phyloP scores from a whole-genome alignment of 2,888 invertebrate genomes.

The Athalia rosae region DNA sequence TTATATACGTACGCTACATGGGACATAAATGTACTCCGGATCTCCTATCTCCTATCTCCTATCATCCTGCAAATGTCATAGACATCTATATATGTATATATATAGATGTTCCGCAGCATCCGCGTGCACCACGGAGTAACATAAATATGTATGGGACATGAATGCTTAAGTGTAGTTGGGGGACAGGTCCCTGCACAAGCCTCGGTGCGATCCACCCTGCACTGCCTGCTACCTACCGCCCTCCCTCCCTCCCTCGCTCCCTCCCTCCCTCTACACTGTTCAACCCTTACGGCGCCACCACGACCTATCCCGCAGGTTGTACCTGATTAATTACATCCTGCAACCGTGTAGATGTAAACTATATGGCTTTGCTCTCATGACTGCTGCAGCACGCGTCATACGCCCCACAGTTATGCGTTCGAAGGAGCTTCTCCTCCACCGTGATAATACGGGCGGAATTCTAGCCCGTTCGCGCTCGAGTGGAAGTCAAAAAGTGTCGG shows the following conservation, averaged over 20 bases:
- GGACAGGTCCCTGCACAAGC: slow-evolving; percentile 29
- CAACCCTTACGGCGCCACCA: too few relatives aligned
- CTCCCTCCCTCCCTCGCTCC: too few relatives aligned
- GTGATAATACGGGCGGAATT: too few relatives aligned
- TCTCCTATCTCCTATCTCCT: too few relatives aligned
- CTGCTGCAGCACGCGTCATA: neutral
- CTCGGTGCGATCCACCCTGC: slow-evolving; percentile 34
- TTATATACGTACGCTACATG: neutral
- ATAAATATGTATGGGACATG: slow-evolving; percentile 71
- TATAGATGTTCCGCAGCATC: neutral
- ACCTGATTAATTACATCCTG: slow-evolving; percentile 43
- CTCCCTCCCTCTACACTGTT: neutral
- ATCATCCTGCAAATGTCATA: too few relatives aligned
- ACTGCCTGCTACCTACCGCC: slow-evolving; percentile 19
- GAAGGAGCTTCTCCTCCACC: neutral
- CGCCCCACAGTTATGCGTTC: neutral
- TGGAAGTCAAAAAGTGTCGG: too few relatives aligned
- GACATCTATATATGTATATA: too few relatives aligned
- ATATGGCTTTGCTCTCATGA: too few relatives aligned
- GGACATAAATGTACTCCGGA: neutral
- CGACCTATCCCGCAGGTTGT: slow-evolving; percentile 9
- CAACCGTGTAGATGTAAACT: neutral
- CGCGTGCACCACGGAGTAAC: slow-evolving; percentile 50
- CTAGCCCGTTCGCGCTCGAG: too few relatives aligned
- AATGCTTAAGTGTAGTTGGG: slow-evolving; percentile 65